A percentile compares a stretch with the other conserved stretches of the same genome.
Evolutionary conservation across 2,113 vertebrate species (phyloP).

Genomic region (Catagonus wagneri): DNA sequence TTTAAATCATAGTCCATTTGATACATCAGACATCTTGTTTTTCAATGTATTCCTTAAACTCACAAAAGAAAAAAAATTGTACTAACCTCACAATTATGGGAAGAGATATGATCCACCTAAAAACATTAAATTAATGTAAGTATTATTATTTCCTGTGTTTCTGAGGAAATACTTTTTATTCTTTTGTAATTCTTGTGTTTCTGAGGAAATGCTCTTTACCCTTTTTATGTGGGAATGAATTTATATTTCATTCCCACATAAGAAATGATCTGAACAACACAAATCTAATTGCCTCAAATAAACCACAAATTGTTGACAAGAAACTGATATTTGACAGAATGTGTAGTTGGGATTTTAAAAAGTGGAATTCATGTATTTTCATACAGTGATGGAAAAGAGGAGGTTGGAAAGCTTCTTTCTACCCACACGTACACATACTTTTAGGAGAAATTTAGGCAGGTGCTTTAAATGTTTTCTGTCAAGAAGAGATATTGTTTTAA

Average conservation of each 20-base stretch:
- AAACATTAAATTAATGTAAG: conserved; percentile 16
- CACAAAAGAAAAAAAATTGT: neutral
- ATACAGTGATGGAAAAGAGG: neutral
- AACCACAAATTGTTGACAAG: conserved; percentile 9
- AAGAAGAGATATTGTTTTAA: neutral
- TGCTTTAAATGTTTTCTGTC: neutral
- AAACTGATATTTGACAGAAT: neutral
- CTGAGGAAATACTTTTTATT: neutral
- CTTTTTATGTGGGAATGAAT: too few species aligned
- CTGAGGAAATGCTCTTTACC: neutral
- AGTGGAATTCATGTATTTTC: neutral
- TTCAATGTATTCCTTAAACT: conserved; percentile 21
- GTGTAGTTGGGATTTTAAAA: neutral
- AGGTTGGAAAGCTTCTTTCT: neutral
- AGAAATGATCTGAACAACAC: neutral
- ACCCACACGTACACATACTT: neutral
- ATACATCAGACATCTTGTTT: neutral
- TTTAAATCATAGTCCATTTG: conserved; percentile 26
- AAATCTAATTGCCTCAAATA: neutral
- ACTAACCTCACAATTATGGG: neutral
- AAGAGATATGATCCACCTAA: neutral
- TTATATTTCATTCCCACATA: neutral
- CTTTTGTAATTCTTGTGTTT: neutral
- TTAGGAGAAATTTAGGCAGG: neutral
- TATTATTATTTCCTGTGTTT: neutral